Conservation (phyloP, 2,113 vertebrate genomes). For the Sorex fumeus region DNA sequence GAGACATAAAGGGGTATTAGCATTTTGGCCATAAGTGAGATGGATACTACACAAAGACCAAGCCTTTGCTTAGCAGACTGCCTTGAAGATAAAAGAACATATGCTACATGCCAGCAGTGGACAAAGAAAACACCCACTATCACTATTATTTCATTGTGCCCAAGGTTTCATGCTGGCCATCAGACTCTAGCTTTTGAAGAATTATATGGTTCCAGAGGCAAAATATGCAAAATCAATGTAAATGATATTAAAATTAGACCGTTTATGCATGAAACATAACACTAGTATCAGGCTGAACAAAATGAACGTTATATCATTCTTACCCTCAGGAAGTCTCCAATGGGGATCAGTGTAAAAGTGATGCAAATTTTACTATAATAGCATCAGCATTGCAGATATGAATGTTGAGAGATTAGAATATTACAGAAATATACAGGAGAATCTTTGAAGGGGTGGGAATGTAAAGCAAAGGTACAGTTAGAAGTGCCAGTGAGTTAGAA, state of each 20-base stretch:
- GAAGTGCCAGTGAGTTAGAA: neutral
- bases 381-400: neutral
- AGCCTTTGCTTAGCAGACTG: neutral
- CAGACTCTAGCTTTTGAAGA: neutral
- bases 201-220: slow-evolving; percentile 19
- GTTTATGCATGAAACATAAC: neutral
- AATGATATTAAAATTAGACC: neutral
- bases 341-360: neutral
- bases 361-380: neutral
- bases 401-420: neutral
- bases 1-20: neutral
- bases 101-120: neutral
- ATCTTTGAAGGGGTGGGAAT: neutral
- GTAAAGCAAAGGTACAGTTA: neutral
- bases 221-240: slow-evolving; percentile 11
- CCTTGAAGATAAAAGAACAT: neutral
- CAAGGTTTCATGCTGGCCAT: neutral
- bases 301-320: neutral
- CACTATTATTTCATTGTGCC: neutral
- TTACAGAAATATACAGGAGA: neutral
- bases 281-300: neutral
- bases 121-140: neutral
- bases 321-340: neutral
- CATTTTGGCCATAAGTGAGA: neutral
- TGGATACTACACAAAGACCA: neutral